Evolutionary conservation across 2,797 vertebrate genomes (phyloP).

Genomic region (Meriones psammophilus): DNA sequence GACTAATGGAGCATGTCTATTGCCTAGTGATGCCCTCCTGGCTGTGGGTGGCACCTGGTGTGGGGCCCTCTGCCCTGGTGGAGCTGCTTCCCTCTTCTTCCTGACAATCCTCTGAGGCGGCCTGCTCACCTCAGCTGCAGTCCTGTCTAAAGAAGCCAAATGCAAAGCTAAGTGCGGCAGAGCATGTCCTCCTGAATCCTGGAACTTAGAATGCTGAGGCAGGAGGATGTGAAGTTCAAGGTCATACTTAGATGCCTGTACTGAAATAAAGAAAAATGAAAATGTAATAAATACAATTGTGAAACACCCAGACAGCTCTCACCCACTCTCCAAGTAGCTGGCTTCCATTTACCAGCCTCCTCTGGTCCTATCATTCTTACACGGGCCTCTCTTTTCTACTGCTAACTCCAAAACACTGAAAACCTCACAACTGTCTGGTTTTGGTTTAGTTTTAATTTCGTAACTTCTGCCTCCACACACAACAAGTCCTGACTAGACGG

Average conservation of each 20-base stretch:
- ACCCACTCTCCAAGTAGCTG: not conserved
- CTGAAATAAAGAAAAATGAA: not conserved
- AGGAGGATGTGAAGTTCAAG: not conserved
- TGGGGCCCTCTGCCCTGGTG: too few species aligned
- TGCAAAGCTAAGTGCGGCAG: not conserved
- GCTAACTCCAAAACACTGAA: not conserved
- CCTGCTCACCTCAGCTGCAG: not conserved
- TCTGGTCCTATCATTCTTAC: not conserved
- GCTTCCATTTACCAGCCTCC: not conserved
- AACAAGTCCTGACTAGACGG: not conserved
- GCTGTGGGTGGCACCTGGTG: not conserved
- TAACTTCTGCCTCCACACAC: not conserved
- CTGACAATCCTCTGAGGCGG: not conserved
- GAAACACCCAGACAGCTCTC: not conserved
- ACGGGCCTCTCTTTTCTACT: not conserved
- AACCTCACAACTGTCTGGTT: not conserved
- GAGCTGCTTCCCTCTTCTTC: not conserved
- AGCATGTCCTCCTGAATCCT: not conserved
- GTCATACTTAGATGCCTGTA: not conserved
- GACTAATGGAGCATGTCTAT: not conserved
- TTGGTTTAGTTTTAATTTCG: not conserved
- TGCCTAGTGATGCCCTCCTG: not conserved
- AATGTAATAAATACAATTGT: not conserved
- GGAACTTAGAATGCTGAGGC: not conserved
- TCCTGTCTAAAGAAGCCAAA: not conserved